These are phyloP conservation scores for Phocoena phocoena DNA, from an alignment of 2,113 vertebrate genomes.

Conservation along the genomic window DNA sequence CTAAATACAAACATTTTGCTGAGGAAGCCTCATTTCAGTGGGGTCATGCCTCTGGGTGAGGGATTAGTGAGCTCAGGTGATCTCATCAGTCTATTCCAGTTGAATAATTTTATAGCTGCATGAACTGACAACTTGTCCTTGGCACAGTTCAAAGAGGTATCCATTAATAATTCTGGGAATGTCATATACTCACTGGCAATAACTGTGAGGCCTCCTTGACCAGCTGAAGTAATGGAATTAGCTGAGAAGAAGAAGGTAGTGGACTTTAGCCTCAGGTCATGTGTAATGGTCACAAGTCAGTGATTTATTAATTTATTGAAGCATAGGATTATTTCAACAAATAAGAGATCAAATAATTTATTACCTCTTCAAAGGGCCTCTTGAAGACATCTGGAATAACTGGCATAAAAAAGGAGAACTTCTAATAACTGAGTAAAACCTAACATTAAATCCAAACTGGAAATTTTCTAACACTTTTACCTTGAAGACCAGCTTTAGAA, in stretches of 20 bases:
- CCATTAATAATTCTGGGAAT: not conserved
- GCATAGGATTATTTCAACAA: slow-evolving; percentile 27
- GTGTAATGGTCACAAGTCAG: not conserved
- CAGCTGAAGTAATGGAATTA: not conserved
- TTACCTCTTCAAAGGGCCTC: not conserved
- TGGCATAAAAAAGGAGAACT: not conserved
- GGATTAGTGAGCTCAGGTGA: slow-evolving; percentile 23
- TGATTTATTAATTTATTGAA: slow-evolving; percentile 55
- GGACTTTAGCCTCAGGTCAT: slow-evolving; percentile 38
- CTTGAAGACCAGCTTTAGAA: slow-evolving; percentile 41
- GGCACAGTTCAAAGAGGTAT: not conserved
- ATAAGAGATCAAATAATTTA: slow-evolving; percentile 26
- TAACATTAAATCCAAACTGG: not conserved
- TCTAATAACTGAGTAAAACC: not conserved
- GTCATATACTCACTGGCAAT: not conserved
- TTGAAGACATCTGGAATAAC: slow-evolving; percentile 10
- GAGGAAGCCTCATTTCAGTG: slow-evolving; percentile 13
- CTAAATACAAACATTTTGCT: not conserved
- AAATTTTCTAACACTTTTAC: slow-evolving; percentile 1
- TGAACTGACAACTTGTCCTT: slow-evolving; percentile 28
- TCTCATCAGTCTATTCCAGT: slow-evolving; percentile 19
- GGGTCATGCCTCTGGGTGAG: not conserved
- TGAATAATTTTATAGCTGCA: slow-evolving; percentile 43
- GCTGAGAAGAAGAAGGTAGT: not conserved
- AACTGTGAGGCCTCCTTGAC: not conserved